Conservation (phyloP, 2,797 vertebrate species). For the Epinephelus awoara region DNA sequence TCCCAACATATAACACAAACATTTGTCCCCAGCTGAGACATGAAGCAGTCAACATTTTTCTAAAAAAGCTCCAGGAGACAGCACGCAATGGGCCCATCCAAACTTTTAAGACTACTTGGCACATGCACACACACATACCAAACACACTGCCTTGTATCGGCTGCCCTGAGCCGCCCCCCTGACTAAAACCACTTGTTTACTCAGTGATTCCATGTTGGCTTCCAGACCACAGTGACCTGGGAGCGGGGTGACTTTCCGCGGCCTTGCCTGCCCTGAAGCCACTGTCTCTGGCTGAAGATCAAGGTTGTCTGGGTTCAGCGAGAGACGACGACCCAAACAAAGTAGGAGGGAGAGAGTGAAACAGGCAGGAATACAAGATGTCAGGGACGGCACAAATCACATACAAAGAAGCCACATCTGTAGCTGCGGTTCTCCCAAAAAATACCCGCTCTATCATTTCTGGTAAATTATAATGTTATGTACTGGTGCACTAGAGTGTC, state of each 20-base stretch:
- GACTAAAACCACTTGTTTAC: slow-evolving; percentile 75
- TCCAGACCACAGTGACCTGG: slow-evolving; percentile 78
- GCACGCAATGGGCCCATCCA: slow-evolving; percentile 7
- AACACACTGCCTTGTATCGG: slow-evolving; percentile 49
- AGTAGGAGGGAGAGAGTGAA: slow-evolving; percentile 32
- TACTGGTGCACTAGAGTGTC: not conserved
- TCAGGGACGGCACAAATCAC: slow-evolving; percentile 32
- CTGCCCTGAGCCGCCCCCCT: slow-evolving; percentile 48
- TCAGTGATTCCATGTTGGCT: slow-evolving; percentile 59
- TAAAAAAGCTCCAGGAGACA: slow-evolving; percentile 50
- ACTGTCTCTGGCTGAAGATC: slow-evolving; percentile 70
- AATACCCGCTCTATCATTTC: slow-evolving; percentile 2
- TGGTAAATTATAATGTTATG: slow-evolving; percentile 38
- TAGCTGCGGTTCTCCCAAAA: slow-evolving; percentile 21
- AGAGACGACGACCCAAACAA: slow-evolving; percentile 27
- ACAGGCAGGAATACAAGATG: slow-evolving; percentile 10
- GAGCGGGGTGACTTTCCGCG: slow-evolving; percentile 69
- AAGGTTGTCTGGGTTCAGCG: slow-evolving; percentile 66
- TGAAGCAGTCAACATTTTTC: slow-evolving; percentile 44
- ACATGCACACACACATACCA: slow-evolving; percentile 31
- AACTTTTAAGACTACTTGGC: slow-evolving; percentile 46
- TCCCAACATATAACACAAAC: slow-evolving; percentile 32
- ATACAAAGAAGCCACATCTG: slow-evolving; percentile 13
- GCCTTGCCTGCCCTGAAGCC: slow-evolving; percentile 53
- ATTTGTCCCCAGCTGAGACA: slow-evolving; percentile 33